Conservation (phyloP, 2,797 vertebrate species). For the Hippocampus kuda region DNA sequence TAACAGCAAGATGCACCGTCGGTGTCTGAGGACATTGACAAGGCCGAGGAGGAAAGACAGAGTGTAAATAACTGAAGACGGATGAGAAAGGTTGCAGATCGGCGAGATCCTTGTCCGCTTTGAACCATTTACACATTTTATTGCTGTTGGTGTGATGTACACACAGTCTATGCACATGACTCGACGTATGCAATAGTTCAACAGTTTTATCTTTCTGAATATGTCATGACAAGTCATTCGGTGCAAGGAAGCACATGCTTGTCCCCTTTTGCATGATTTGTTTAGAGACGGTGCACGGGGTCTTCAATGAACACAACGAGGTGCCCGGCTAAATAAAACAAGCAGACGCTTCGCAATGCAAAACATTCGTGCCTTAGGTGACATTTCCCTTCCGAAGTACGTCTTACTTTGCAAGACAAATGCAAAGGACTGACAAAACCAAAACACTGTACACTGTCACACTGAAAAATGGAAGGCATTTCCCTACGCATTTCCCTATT, state of each 20-base stretch:
- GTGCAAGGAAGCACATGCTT: not conserved
- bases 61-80: not conserved
- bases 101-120: not conserved
- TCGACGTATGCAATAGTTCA: not conserved
- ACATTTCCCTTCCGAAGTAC: slow-evolving; percentile 11
- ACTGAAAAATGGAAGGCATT: too few relatives aligned
- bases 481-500: too few relatives aligned
- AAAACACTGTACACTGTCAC: not conserved
- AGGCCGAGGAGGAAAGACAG: slow-evolving; percentile 11
- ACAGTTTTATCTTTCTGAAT: not conserved
- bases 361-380: slow-evolving; percentile 17
- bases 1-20: slow-evolving; percentile 30
- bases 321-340: slow-evolving; percentile 19
- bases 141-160: not conserved
- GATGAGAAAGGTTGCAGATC: not conserved
- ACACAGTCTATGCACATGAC: not conserved
- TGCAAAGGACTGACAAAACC: not conserved
- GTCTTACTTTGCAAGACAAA: slow-evolving; percentile 43
- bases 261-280: slow-evolving; percentile 23
- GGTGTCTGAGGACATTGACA: slow-evolving; percentile 34
- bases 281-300: slow-evolving; percentile 6
- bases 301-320: slow-evolving; percentile 11
- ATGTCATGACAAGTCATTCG: not conserved
- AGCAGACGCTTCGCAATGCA: not conserved
- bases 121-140: not conserved